Conservation (phyloP, 2,797 vertebrate genomes). For the Morelia viridis region DNA sequence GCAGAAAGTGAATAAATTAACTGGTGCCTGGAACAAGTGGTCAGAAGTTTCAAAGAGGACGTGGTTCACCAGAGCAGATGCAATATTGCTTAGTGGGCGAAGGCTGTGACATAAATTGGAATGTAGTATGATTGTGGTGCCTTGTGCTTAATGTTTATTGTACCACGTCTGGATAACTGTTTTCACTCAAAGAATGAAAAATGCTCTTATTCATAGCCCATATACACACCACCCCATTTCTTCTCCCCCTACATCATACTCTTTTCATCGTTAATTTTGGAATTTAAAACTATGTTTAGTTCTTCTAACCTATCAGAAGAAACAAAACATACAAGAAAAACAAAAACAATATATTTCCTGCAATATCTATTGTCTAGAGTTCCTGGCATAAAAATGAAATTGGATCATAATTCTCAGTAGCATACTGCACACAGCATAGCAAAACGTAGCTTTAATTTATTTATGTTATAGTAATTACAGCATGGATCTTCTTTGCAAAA, state of each 20-base stretch:
- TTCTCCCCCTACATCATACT: not conserved
- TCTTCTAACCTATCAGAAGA: slow-evolving; percentile 28
- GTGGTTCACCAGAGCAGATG: not conserved
- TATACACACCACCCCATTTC: not conserved
- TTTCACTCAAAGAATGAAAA: not conserved
- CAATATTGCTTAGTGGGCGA: not conserved
- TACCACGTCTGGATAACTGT: not conserved
- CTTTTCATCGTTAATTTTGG: not conserved
- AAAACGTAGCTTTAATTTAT: slow-evolving; percentile 67
- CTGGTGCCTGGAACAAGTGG: not conserved
- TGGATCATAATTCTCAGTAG: slow-evolving; percentile 56
- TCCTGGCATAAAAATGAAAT: slow-evolving; percentile 61
- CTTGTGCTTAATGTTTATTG: not conserved
- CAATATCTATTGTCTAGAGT: slow-evolving; percentile 53
- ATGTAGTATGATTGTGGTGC: not conserved
- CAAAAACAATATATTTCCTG: slow-evolving; percentile 45
- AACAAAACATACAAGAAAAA: not conserved
- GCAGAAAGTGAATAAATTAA: not conserved
- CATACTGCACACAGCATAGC: slow-evolving; percentile 52
- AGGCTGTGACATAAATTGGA: not conserved
- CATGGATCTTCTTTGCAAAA: slow-evolving; percentile 64
- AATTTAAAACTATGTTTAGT: slow-evolving; percentile 24
- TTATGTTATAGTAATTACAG: slow-evolving; percentile 61
- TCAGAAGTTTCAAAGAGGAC: not conserved
- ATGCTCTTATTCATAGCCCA: not conserved